Evolutionary conservation across 2,888 invertebrate genomes (phyloP).

Genomic region (Ametastegia equiseti): DNA sequence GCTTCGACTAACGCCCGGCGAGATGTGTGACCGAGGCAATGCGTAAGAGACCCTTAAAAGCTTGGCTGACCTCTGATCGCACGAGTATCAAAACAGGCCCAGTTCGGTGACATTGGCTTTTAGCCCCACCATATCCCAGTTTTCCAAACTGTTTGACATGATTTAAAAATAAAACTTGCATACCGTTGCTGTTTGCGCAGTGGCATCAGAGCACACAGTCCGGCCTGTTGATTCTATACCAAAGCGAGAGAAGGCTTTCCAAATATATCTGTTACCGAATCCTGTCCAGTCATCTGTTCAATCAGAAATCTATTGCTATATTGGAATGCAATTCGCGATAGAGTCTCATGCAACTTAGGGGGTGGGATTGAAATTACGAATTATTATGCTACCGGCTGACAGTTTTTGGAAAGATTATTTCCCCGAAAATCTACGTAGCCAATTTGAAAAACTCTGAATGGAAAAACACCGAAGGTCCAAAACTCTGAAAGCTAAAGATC

Average conservation of each 20-base stretch:
- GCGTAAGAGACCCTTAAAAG: slow-evolving; percentile 32
- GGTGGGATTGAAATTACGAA: no score
- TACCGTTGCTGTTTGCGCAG: neutral
- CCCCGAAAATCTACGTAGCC: no score
- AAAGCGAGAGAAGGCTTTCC: neutral
- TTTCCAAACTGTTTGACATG: slow-evolving; percentile 24
- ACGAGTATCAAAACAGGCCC: slow-evolving; percentile 20
- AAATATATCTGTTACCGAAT: no score
- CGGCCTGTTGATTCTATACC: neutral
- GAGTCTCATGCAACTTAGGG: no score
- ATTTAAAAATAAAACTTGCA: slow-evolving; percentile 16
- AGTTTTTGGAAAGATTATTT: no score
- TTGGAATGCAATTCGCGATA: no score
- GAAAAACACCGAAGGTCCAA: no score
- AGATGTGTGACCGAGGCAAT: slow-evolving; percentile 6
- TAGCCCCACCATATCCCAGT: neutral
- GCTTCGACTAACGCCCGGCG: slow-evolving; percentile 15
- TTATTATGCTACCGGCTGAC: no score
- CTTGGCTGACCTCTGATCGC: slow-evolving; percentile 31
- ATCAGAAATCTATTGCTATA: no score
- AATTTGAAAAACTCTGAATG: no score
- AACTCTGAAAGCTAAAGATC: no score
- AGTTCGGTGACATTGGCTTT: neutral
- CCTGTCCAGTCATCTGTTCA: no score
- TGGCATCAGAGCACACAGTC: neutral